Percentiles rank a stretch among this genome's conserved stretches.
Evolutionary conservation across 37 sponge, comb jelly and placozoan species (phyloP).

Genomic region (Cliona cf. orientalis): DNA sequence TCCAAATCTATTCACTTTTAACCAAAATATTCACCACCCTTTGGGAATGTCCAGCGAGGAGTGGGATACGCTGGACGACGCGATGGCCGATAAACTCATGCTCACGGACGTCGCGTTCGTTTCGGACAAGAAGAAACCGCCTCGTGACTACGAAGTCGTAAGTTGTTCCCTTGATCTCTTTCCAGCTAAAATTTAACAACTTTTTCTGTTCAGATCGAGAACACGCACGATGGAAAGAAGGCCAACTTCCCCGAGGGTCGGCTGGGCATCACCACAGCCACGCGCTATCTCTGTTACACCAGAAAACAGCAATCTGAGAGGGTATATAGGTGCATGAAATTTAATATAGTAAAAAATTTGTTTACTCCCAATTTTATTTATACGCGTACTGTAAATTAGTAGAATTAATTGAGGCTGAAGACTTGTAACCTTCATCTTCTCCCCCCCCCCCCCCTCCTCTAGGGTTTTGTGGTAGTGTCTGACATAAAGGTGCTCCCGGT

Average conservation of each 20-base stretch:
- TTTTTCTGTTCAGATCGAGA: conserved; percentile 23
- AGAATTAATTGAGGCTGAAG: neutral
- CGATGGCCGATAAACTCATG: neutral
- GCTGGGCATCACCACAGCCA: conserved; percentile 17
- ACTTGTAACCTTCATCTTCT: neutral
- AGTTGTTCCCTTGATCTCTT: neutral
- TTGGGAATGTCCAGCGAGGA: too few species aligned
- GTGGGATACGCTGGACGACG: conserved; percentile 39
- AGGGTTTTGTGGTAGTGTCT: conserved; percentile 58
- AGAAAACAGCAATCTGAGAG: conserved; percentile 6
- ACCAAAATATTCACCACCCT: too few species aligned
- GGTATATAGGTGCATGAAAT: neutral
- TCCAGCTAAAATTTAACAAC: neutral
- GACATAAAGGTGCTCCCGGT: conserved; percentile 47
- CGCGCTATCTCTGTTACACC: conserved; percentile 55
- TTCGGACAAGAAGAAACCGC: conserved; percentile 59
- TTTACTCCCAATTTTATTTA: neutral
- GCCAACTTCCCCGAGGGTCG: conserved; percentile 48
- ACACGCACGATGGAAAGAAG: conserved; percentile 42
- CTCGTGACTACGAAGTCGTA: conserved; percentile 18
- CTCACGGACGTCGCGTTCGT: conserved; percentile 54
- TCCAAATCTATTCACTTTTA: too few species aligned
- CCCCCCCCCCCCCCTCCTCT: neutral
- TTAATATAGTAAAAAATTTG: neutral
- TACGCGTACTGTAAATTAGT: neutral